phyloP scores from a whole-genome alignment of 2,113 vertebrate species.

The Chloebia gouldiae region DNA sequence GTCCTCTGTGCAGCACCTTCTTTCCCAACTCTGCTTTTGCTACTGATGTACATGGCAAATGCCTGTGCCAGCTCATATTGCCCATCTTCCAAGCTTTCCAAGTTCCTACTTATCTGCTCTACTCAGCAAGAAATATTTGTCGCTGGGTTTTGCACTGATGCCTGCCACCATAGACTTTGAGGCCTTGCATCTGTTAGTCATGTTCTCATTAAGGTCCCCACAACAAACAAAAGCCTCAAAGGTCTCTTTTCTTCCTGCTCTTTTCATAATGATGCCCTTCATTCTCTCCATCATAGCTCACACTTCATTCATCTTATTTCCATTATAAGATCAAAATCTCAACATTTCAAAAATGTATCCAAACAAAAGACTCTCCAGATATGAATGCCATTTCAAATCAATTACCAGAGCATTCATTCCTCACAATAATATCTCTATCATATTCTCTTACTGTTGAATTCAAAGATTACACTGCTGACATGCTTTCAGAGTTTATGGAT shows the following conservation, averaged over 20 bases:
- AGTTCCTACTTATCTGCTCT: background rate
- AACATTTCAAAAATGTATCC: constrained; percentile 32
- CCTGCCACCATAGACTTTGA: background rate
- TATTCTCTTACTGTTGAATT: constrained; percentile 16
- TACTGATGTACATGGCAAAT: background rate
- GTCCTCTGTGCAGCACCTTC: background rate
- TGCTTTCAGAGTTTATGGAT: background rate
- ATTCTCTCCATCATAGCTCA: constrained; percentile 30
- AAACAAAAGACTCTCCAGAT: constrained; percentile 51
- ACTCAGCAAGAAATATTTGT: background rate
- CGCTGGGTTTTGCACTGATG: background rate
- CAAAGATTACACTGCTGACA: constrained; percentile 1
- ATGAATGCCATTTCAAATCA: constrained; percentile 43
- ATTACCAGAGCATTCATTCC: constrained; percentile 37
- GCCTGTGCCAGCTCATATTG: background rate
- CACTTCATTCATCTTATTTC: constrained; percentile 29
- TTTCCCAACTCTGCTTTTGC: background rate
- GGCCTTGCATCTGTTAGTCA: constrained; percentile 29
- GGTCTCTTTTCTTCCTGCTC: constrained; percentile 31
- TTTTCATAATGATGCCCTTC: constrained; percentile 28
- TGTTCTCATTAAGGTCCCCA: constrained; percentile 42
- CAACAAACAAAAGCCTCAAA: constrained; percentile 45
- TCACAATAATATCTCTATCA: constrained; percentile 45
- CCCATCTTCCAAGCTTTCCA: background rate
- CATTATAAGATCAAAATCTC: constrained; percentile 31